phyloP scores from a whole-genome alignment of 2,797 vertebrate genomes.

The Chelidonichthys spinosus region DNA sequence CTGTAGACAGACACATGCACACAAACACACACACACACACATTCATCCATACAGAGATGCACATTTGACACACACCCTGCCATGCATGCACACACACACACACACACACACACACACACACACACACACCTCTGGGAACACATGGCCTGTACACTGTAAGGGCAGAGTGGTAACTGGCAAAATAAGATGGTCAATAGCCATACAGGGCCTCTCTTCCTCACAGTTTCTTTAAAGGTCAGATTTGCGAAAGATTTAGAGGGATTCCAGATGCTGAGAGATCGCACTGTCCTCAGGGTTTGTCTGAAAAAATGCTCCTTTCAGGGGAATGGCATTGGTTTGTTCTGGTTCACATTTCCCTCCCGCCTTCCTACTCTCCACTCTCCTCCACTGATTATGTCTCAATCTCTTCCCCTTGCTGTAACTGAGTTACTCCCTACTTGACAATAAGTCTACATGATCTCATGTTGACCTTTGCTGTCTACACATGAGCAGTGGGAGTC shows the following conservation, averaged over 20 bases:
- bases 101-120: neutral
- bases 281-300: constrained; percentile 39
- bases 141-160: constrained; percentile 10
- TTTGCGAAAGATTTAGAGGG: constrained; percentile 52
- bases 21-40: neutral
- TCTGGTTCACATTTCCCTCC: constrained; percentile 31
- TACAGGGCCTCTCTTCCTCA: constrained; percentile 19
- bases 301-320: constrained; percentile 50
- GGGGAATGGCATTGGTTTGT: constrained; percentile 27
- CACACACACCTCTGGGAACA: neutral
- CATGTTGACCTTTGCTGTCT: neutral
- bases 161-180: constrained; percentile 11
- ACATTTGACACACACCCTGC: neutral
- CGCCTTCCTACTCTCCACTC: neutral
- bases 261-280: constrained; percentile 38
- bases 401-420: neutral
- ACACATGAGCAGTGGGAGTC: neutral
- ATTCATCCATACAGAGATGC: neutral
- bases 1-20: neutral
- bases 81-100: constrained; percentile 6
- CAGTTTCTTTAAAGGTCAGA: constrained; percentile 45
- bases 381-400: constrained; percentile 4
- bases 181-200: constrained; percentile 26
- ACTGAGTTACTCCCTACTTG: neutral
- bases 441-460: neutral